Conservation (phyloP, 2,797 vertebrate species). For the Australoheros facetus region DNA sequence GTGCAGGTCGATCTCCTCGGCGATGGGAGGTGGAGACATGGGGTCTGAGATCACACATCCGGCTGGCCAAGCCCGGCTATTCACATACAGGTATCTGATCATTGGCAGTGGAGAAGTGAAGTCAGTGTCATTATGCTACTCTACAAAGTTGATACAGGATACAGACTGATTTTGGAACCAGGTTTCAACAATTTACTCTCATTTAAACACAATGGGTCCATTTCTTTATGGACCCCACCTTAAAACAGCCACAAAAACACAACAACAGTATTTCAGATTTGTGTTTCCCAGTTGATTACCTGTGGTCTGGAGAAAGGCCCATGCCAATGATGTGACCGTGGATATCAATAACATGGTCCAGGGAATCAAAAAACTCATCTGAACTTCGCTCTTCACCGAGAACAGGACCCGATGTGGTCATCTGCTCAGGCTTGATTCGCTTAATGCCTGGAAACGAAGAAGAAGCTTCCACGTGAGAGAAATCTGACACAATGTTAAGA, state of each 20-base stretch:
- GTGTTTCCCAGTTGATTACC: slow-evolving; percentile 71
- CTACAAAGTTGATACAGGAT: background rate
- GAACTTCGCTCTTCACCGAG: slow-evolving; percentile 90
- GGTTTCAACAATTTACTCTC: background rate
- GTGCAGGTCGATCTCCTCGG: slow-evolving; percentile 95
- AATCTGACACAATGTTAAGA: background rate
- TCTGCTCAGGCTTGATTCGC: slow-evolving; percentile 94
- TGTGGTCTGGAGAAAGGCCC: slow-evolving; percentile 98
- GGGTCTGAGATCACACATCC: slow-evolving; percentile 93
- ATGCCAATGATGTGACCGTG: slow-evolving; percentile 97
- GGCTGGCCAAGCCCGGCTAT: slow-evolving; percentile 94
- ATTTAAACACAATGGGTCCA: background rate
- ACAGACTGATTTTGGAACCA: background rate
- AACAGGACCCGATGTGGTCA: slow-evolving; percentile 92
- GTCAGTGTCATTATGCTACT: background rate
- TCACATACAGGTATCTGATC: slow-evolving; percentile 93
- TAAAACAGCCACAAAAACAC: no score
- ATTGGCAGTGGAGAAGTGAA: background rate
- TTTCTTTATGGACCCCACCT: background rate
- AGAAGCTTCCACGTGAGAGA: background rate
- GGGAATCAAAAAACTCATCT: slow-evolving; percentile 93
- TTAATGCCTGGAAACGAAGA: slow-evolving; percentile 87
- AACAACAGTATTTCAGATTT: background rate
- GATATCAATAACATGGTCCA: slow-evolving; percentile 96
- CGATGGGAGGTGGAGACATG: slow-evolving; percentile 94